A percentile compares a stretch with the other conserved stretches of the same genome.
Evolutionary conservation across 2,888 invertebrate species (phyloP).

Genomic region (Drosophila villosipedis): DNA sequence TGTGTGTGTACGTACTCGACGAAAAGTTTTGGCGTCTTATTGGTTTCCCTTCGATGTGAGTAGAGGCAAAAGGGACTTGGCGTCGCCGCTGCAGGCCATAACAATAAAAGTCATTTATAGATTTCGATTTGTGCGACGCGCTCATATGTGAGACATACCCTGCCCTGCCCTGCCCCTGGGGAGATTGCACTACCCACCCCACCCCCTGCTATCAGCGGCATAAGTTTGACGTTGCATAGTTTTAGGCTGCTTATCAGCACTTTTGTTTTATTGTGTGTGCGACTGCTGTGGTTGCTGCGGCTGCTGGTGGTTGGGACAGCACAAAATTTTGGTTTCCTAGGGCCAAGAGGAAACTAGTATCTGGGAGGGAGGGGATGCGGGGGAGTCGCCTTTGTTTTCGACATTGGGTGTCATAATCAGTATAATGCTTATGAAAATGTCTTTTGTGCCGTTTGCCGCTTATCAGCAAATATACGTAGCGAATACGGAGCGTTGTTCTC

Average conservation of each 20-base stretch:
- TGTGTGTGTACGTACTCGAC: conserved; percentile 14
- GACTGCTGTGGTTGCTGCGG: conserved; percentile 8
- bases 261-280: conserved; percentile 62
- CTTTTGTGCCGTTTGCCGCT: conserved; percentile 59
- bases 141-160: conserved; percentile 34
- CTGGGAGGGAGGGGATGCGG: neutral
- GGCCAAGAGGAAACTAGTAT: neutral
- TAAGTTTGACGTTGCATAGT: conserved; percentile 72
- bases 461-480: conserved; percentile 47
- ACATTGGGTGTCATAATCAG: conserved; percentile 81
- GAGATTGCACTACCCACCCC: conserved; percentile 2
- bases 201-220: conserved; percentile 31
- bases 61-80: conserved; percentile 30
- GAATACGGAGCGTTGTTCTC: conserved; percentile 9
- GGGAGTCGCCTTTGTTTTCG: conserved; percentile 50
- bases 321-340: neutral
- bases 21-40: conserved; percentile 71
- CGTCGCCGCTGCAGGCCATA: conserved; percentile 69
- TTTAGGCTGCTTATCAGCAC: conserved; percentile 75
- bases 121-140: conserved; percentile 70
- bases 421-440: conserved; percentile 83
- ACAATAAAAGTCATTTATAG: conserved; percentile 82
- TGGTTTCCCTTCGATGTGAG: conserved; percentile 39
- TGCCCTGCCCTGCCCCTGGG: conserved; percentile 15
- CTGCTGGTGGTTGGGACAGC: conserved; percentile 14